These are phyloP conservation scores for Nanorana parkeri DNA, from an alignment of 2,113 vertebrate species.

Conservation along the genomic window DNA sequence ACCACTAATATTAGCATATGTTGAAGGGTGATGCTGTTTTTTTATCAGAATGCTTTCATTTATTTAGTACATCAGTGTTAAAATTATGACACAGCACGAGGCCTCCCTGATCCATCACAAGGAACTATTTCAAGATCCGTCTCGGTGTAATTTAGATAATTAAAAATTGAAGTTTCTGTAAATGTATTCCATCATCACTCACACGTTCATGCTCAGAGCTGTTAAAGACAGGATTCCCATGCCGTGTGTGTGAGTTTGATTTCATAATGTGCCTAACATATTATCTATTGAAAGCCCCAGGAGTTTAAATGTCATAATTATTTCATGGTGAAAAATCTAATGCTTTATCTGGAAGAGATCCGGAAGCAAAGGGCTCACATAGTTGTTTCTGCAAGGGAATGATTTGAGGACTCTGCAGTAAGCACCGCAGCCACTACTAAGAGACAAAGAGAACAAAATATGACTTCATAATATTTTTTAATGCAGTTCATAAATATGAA, in stretches of 20 bases:
- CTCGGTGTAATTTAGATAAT: conserved; percentile 49
- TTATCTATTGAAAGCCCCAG: conserved; percentile 17
- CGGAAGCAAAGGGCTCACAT: neutral
- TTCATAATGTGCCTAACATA: neutral
- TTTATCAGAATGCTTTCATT: too few species aligned
- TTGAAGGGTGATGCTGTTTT: too few species aligned
- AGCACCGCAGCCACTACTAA: conserved; percentile 3
- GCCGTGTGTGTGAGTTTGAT: neutral
- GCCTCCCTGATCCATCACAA: neutral
- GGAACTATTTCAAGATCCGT: conserved; percentile 1
- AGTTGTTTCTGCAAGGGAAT: neutral
- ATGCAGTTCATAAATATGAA: conserved; percentile 16
- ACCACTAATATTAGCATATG: too few species aligned
- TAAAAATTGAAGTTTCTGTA: conserved; percentile 19
- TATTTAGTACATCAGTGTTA: neutral
- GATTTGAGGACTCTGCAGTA: neutral
- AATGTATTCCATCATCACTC: conserved; percentile 34
- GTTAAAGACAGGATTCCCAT: conserved; percentile 28
- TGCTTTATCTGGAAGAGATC: neutral
- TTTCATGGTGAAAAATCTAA: neutral
- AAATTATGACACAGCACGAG: neutral
- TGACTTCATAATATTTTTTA: conserved; percentile 35
- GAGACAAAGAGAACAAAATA: neutral
- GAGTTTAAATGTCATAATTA: conserved; percentile 39
- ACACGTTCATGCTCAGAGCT: conserved; percentile 11